Evolutionary conservation across 2,113 vertebrate genomes (phyloP).

Genomic region (Hydropotes inermis): DNA sequence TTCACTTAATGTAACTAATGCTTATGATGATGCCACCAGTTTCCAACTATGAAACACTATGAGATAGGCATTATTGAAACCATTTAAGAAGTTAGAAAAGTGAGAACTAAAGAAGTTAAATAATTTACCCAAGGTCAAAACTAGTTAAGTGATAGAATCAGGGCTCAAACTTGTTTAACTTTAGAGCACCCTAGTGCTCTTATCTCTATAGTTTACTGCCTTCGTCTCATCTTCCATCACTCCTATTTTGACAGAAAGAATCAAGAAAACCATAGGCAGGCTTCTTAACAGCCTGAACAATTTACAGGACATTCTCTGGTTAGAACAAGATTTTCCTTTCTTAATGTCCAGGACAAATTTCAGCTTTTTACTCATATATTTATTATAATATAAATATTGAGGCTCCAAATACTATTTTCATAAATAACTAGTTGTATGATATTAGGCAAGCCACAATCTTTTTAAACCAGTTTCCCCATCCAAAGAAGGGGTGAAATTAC

Average conservation of each 20-base stretch:
- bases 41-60: slow-evolving; percentile 8
- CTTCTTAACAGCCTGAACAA: neutral
- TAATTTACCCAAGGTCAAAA: neutral
- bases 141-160: neutral
- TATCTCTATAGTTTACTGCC: neutral
- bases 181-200: neutral
- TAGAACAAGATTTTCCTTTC: neutral
- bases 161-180: neutral
- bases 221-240: neutral
- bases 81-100: neutral
- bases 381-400: neutral
- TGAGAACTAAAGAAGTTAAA: neutral
- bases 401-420: neutral
- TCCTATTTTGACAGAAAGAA: neutral
- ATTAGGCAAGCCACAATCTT: neutral
- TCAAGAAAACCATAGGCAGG: neutral
- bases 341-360: neutral
- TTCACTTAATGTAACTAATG: neutral
- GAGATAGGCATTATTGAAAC: neutral
- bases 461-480: neutral
- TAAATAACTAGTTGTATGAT: neutral
- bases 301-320: neutral
- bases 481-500: neutral
- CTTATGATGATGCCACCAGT: neutral
- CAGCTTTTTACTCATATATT: neutral